These are phyloP conservation scores for Virgularia gustaviana DNA, from an alignment of 92 coral and sea anemone genomes.

Conservation along the genomic window DNA sequence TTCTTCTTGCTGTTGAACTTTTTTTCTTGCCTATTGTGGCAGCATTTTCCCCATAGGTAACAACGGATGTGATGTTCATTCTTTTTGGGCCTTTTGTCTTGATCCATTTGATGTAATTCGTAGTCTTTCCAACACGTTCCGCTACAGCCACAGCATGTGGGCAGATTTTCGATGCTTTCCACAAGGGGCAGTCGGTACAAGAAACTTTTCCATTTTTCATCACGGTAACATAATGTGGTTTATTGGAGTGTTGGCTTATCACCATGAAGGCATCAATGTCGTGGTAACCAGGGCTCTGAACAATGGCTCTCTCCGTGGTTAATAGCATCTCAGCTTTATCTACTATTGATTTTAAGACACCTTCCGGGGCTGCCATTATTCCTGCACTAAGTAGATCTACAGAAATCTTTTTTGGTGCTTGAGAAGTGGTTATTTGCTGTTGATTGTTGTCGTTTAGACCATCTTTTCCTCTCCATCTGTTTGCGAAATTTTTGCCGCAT, in stretches of 20 bases:
- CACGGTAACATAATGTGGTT: slow-evolving; percentile 43
- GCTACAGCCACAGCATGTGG: slow-evolving; percentile 47
- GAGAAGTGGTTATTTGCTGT: not conserved
- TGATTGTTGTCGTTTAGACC: not conserved
- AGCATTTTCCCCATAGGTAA: slow-evolving; percentile 26
- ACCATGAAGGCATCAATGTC: slow-evolving; percentile 32
- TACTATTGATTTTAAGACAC: not conserved
- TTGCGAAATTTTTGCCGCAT: no score
- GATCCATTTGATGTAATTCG: slow-evolving; percentile 28
- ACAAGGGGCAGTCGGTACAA: slow-evolving; percentile 43
- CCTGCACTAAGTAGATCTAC: not conserved
- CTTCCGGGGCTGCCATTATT: not conserved
- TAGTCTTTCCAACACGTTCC: slow-evolving; percentile 11
- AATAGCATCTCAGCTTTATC: slow-evolving; percentile 38
- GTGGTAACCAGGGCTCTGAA: slow-evolving; percentile 38
- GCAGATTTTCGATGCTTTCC: slow-evolving; percentile 36
- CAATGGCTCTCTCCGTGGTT: slow-evolving; percentile 28
- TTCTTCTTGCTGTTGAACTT: slow-evolving; percentile 23
- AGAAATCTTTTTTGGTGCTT: not conserved
- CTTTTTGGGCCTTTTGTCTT: not conserved
- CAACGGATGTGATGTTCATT: slow-evolving; percentile 26
- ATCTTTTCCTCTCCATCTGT: no score
- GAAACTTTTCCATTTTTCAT: slow-evolving; percentile 38
- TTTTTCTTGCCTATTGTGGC: slow-evolving; percentile 48
- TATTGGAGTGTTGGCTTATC: slow-evolving; percentile 19